Percentiles rank a stretch among this genome's conserved stretches.
Conservation (phyloP, 2,888 invertebrate genomes). For the Noctuana brunneofusca region DNA sequence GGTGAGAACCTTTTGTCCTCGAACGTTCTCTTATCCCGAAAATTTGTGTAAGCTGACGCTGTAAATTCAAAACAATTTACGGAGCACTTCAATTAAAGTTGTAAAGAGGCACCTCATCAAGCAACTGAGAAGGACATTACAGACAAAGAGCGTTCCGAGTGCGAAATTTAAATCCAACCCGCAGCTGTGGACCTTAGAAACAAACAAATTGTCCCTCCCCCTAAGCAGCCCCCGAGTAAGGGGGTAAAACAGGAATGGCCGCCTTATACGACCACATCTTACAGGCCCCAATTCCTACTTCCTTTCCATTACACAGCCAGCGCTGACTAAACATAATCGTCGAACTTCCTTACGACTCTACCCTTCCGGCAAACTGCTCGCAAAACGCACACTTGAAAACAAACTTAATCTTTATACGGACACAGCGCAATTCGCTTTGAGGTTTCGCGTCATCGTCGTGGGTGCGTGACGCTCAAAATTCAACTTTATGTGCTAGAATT, state of each 20-base stretch:
- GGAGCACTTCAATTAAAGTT: slow-evolving; percentile 72
- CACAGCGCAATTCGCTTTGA: slow-evolving; percentile 48
- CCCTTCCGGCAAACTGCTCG: slow-evolving; percentile 76
- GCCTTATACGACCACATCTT: slow-evolving; percentile 81
- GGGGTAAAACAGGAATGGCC: slow-evolving; percentile 58
- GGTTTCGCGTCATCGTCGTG: slow-evolving; percentile 36
- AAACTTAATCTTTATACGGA: slow-evolving; percentile 52
- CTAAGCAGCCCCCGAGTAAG: slow-evolving; percentile 39
- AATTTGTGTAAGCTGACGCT: slow-evolving; percentile 38
- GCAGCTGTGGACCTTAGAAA: slow-evolving; percentile 77
- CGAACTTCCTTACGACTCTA: slow-evolving; percentile 82
- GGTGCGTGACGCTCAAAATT: slow-evolving; percentile 28
- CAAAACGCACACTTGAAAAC: slow-evolving; percentile 48
- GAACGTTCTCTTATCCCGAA: slow-evolving; percentile 30
- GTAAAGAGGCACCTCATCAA: slow-evolving; percentile 73
- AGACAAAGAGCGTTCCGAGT: slow-evolving; percentile 68
- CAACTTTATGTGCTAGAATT: slow-evolving; percentile 24
- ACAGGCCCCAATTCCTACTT: slow-evolving; percentile 82
- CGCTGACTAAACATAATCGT: slow-evolving; percentile 82
- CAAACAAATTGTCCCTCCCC: slow-evolving; percentile 73
- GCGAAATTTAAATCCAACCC: slow-evolving; percentile 77
- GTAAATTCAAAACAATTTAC: slow-evolving; percentile 54
- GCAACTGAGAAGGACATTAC: slow-evolving; percentile 66
- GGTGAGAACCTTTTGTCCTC: slow-evolving; percentile 30
- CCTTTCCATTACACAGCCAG: slow-evolving; percentile 77